A percentile compares a stretch with the other conserved stretches of the same genome.
Conservation (phyloP, 2,113 vertebrate genomes). For the Pterophyllum scalare region DNA sequence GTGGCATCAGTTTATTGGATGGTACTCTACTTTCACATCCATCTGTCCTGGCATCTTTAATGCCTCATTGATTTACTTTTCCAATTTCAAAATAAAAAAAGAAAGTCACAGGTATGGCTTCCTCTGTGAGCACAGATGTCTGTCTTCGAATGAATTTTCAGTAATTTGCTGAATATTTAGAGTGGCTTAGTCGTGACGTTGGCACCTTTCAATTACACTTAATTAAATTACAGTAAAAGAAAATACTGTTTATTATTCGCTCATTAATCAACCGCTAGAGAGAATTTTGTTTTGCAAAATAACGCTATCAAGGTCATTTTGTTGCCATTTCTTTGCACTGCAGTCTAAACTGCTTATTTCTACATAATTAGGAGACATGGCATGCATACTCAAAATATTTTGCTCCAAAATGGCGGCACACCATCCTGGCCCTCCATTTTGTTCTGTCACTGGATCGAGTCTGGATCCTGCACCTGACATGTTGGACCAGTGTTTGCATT, state of each 20-base stretch:
- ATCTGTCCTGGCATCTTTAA: constrained; percentile 70
- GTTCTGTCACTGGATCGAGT: constrained; percentile 65
- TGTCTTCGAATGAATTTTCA: constrained; percentile 59
- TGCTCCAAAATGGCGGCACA: constrained; percentile 75
- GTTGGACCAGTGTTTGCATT: constrained; percentile 68
- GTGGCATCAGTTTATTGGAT: constrained; percentile 58
- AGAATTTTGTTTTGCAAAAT: constrained; percentile 6
- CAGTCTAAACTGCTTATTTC: constrained; percentile 45
- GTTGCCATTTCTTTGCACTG: constrained; percentile 29
- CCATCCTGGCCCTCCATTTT: constrained; percentile 73
- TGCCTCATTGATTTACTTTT: constrained; percentile 60
- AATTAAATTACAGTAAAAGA: constrained; percentile 31
- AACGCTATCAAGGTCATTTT: constrained; percentile 38
- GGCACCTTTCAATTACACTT: constrained; percentile 55
- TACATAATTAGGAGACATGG: constrained; percentile 55
- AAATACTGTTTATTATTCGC: constrained; percentile 45
- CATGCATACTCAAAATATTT: constrained; percentile 66
- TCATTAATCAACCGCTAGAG: constrained; percentile 23
- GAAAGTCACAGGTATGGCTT: constrained; percentile 66
- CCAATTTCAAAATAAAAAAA: constrained; percentile 63
- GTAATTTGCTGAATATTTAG: constrained; percentile 65
- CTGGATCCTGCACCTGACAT: constrained; percentile 75
- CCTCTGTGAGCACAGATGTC: constrained; percentile 64
- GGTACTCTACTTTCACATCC: constrained; percentile 57
- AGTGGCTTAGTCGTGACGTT: constrained; percentile 47